Evolutionary conservation across 2,888 invertebrate species (phyloP), one percentile per base, ranked within the genome.

Genomic region (Sericinus montela): DNA sequence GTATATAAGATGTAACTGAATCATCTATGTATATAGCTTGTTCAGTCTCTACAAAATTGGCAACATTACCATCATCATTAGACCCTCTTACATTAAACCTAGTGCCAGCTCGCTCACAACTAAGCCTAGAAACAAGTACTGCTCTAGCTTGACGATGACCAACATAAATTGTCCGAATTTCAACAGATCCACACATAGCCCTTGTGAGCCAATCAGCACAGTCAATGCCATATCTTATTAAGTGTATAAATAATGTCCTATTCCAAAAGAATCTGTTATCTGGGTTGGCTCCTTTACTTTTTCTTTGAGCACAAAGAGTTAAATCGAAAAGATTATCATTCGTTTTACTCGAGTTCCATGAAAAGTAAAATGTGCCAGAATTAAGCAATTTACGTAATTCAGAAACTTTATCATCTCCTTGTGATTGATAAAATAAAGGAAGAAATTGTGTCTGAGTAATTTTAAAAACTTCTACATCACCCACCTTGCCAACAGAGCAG

Each of bases 21-120:
- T 97, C 95, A 73, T 99, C 98, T 63, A 97, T 91, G 72, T 94
- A 95, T 62, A 97, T 95, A 11, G 98, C 96, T 90, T 99, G 99
- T 84, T 99, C 99, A 0, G 99, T 99, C 91, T 99, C 99, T 23
- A 99, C 99, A 91, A 99, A 99, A 90, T 99, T 99, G 1, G 99
- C 99, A 11, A 99, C 99, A 89, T 98, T 96, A 0, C 99, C 99
- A 76, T 98, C 97, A 86, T 99, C 99, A 83, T 99, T 99, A 57
- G 96, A 96, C n/a, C 99, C 99, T 58, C 99, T 91, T 0, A 99
- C 98, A 89, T 99, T 98, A 76, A 99, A 99, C 59, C 94, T 92
- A 16, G 99, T 99, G 23, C 99, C 99, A 47, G 99, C 99, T 62
- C 99, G 91, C 85, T 99, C 99, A 84, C 98, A 98, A 74, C 98